Evolutionary conservation across 2,797 vertebrate genomes (phyloP).

Genomic region (Gambelia wislizenii): DNA sequence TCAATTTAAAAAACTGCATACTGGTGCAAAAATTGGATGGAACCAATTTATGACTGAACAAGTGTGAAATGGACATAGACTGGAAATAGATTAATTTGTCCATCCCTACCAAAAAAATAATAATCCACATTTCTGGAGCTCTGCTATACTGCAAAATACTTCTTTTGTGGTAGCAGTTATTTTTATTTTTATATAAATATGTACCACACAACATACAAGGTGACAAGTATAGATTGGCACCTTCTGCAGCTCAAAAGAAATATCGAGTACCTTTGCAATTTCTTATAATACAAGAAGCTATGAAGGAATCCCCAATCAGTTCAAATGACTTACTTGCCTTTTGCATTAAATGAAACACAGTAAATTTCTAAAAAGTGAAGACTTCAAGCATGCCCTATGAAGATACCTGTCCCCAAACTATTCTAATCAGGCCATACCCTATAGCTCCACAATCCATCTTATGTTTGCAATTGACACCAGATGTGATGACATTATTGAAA

Average conservation of each 20-base stretch:
- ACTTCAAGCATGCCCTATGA: not conserved
- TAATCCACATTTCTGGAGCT: not conserved
- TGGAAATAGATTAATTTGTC: not conserved
- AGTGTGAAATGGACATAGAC: not conserved
- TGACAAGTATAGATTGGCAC: not conserved
- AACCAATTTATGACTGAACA: not conserved
- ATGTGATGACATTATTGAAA: not conserved
- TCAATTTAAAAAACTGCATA: not conserved
- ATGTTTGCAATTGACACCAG: not conserved
- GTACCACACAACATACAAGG: not conserved
- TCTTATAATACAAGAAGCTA: not conserved
- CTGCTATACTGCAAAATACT: not conserved
- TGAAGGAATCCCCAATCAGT: not conserved
- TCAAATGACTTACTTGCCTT: slow-evolving; percentile 5
- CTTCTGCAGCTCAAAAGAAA: slow-evolving; percentile 1
- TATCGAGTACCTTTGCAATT: not conserved
- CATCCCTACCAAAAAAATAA: not conserved
- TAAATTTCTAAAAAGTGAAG: not conserved
- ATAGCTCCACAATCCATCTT: not conserved
- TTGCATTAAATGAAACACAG: not conserved
- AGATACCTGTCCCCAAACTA: not conserved
- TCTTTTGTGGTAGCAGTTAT: not conserved
- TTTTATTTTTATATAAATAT: slow-evolving; percentile 12
- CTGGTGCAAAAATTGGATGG: not conserved
- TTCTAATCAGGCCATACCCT: not conserved